A percentile compares a stretch with the other conserved stretches of the same genome.
These are phyloP conservation scores for Formica selysi DNA, from an alignment of 1,140 invertebrate species.

Conservation along the genomic window DNA sequence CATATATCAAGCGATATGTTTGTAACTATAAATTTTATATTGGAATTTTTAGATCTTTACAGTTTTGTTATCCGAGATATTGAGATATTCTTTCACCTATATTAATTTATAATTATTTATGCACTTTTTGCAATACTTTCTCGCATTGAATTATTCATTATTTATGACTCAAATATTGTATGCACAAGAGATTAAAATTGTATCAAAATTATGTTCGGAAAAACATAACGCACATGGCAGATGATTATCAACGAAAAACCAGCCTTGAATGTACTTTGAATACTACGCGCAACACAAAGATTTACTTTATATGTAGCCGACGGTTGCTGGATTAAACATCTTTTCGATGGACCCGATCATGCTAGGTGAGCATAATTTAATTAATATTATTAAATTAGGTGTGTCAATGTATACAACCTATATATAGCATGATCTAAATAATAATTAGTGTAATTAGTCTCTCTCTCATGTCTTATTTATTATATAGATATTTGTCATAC, in stretches of 20 bases:
- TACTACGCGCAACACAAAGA: background rate
- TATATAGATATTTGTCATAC: background rate
- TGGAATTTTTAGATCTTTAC: background rate
- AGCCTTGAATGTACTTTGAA: background rate
- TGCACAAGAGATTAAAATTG: constrained; percentile 11
- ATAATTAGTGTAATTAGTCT: background rate
- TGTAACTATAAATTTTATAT: too few species aligned
- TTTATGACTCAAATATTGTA: background rate
- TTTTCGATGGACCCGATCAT: constrained; percentile 83
- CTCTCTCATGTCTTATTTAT: background rate
- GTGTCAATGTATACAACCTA: background rate
- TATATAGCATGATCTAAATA: background rate
- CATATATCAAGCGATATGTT: background rate
- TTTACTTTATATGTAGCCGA: constrained; percentile 72
- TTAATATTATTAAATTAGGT: background rate
- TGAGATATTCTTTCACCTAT: background rate
- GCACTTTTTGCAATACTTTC: background rate
- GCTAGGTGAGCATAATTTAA: constrained; percentile 78
- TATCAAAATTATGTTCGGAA: background rate
- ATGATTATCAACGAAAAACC: background rate
- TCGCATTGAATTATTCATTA: background rate
- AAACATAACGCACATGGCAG: background rate
- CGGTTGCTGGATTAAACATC: constrained; percentile 68
- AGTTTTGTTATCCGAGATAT: background rate
- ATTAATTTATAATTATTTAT: constrained; percentile 7